Evolutionary conservation across 2,113 vertebrate genomes (phyloP), one percentile per base, ranked within the genome.

Genomic region (Pteronura brasiliensis): DNA sequence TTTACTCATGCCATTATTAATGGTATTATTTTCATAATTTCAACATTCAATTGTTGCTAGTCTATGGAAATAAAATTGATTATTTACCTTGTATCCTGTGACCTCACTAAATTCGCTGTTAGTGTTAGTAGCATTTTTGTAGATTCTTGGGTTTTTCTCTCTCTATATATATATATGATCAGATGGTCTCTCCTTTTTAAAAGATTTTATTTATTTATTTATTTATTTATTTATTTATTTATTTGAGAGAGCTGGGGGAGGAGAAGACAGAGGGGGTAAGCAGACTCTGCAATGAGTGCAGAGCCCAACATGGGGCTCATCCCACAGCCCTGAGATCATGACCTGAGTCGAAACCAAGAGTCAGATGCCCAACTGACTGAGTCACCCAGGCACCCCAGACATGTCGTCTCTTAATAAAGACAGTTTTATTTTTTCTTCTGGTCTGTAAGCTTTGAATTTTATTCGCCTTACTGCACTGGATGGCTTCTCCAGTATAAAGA

Each of bases 1-100:
- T 92, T 88, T 74, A 95, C 21, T 92, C 61, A 23, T 88, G 27
- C 12, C 39, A 7, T 55, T 80, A 86, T 49, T n/a, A 80, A 42
- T 85, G n/a, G 42, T 63, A 29, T 79, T 47, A 39, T 94, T 77
- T 95, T 94, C 36, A 79, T 77, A 63, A 94, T 88, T 87, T 77
- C 23, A 79, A 11, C 57, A 93, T 59, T 31, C 7, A 79, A 2
- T 93, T 87, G 44, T 83, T 74, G 34, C 31, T 88, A 76, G 12
- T 42, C 57, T 57, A 0, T 63, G 79, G 61, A 94, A 84, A 80
- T 57, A 72, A 79, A 79, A 84, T 55, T 47, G 27, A 74, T 92
- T 65, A 57, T 85, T 93, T 25, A 65, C 44, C 29, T 93, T 72
- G 23, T 80, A 85, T 39, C 15, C 63, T 80, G 7, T 85, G 61